A percentile compares a stretch with the other conserved stretches of the same genome.
phyloP scores from a whole-genome alignment of 2,888 invertebrate species.

The Tenthredo mesomela region DNA sequence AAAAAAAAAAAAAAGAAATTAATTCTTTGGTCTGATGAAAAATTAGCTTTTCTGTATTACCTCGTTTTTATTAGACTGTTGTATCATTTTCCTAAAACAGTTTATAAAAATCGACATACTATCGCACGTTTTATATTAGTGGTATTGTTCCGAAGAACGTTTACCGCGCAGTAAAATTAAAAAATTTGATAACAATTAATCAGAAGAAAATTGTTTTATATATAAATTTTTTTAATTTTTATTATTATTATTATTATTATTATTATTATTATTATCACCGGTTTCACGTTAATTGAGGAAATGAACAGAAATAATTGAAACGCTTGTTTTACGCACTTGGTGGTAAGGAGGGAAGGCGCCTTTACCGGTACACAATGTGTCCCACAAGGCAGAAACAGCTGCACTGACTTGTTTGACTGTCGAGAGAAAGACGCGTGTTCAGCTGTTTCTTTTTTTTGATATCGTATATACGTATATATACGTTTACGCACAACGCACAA shows the following conservation, averaged over 20 bases:
- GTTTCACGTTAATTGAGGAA: neutral
- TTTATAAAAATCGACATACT: conserved; percentile 64
- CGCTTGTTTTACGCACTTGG: neutral
- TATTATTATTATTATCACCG: neutral
- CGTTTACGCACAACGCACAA: neutral
- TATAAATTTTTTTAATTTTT: too few relatives aligned
- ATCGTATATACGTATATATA: too few relatives aligned
- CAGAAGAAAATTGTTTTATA: neutral
- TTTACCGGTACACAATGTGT: neutral
- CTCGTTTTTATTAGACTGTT: conserved; percentile 59
- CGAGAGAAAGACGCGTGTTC: neutral
- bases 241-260: neutral
- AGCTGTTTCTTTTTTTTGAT: neutral
- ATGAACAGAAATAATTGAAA: neutral
- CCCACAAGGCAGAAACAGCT: neutral
- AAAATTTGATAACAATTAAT: neutral
- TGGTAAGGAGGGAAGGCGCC: neutral
- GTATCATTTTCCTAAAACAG: conserved; percentile 64
- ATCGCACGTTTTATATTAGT: too few relatives aligned
- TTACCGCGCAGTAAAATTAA: neutral
- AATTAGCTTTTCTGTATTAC: conserved; percentile 55
- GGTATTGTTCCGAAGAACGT: too few relatives aligned
- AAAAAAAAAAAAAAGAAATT: too few relatives aligned
- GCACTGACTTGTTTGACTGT: neutral
- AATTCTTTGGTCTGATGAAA: neutral